Evolutionary conservation across 2,113 vertebrate genomes (phyloP), one percentile per base, ranked within the genome.

Genomic region (Gopherus evgoodei): DNA sequence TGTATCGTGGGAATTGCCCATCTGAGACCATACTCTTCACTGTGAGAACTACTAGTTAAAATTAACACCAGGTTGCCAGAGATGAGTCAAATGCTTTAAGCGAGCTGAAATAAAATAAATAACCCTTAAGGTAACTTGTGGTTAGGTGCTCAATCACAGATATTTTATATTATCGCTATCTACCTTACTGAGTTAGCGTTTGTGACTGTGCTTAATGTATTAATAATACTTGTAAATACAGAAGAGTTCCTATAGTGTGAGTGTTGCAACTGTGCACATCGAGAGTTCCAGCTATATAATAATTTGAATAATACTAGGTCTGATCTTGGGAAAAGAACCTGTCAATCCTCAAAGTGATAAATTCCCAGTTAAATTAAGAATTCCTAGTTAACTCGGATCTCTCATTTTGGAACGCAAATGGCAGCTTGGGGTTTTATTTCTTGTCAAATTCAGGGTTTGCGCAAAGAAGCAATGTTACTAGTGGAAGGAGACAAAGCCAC

Each of bases 401-500:
- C 21, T 24, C 22, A 11, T 44, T 44, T 24, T 81, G 27, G n/a
- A 75, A 8, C 29, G 69, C 62, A 69, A 69, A 47, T 69, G 86
- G 93, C 79, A 25, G 83, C 54, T 38, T 52, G 38, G 52, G 14
- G 72, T 47, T 81, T 42, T 91, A 49, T 56, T 69, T 50, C 11
- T 89, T 57, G 5, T 25, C 31, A 21, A 21, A 14, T 83, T 5
- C 91, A 99, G 99, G 99, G 98, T 88, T 96, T 99, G 96, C 98
- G 98, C 65, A 99, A 99, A 95, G 99, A 99, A 1, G 98, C 97
- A 0, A 93, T 99, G 98, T 96, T 99, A 86, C 98, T 99, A 69
- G 99, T 99, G 94, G 99, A 99, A 97, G 99, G 98, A 91, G 88
- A 98, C 87, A 98, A 98, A 95, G 99, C 98, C 91, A 99, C 98